Percentiles rank a stretch among this genome's conserved stretches.
Evolutionary conservation across 2,888 invertebrate species (phyloP).

Genomic region (Tipula helvola): DNA sequence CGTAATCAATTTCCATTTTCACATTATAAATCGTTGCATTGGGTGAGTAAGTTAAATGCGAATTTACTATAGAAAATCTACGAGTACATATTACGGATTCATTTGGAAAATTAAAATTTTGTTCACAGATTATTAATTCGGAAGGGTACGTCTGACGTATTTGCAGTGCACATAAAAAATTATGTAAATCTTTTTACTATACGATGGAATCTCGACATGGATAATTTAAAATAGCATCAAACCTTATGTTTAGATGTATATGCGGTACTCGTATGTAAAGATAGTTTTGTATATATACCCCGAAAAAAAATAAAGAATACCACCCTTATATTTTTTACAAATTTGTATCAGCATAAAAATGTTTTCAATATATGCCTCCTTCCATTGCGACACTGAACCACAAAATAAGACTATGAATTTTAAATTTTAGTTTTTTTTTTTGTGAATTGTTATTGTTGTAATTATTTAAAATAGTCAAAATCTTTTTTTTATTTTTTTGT

Average conservation of each 20-base stretch:
- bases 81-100: not conserved
- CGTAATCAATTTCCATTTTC: not conserved
- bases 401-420: not conserved
- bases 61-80: not conserved
- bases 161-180: not conserved
- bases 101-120: constrained; percentile 4
- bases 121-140: not conserved
- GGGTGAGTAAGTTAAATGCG: not conserved
- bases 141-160: not conserved
- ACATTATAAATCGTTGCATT: not conserved
- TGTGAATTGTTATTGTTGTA: not conserved
- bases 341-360: not conserved
- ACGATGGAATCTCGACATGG: not conserved
- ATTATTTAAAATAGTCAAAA: not conserved
- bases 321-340: not conserved
- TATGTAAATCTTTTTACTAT: not conserved
- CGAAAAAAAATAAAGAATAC: not conserved
- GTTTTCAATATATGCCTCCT: not conserved
- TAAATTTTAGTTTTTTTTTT: not conserved
- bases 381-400: not conserved
- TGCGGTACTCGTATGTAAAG: not conserved
- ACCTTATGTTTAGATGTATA: not conserved
- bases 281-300: not conserved
- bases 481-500: not conserved
- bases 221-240: not conserved